These are phyloP conservation scores for Laterallus jamaicensis DNA, from an alignment of 2,113 vertebrate species.

Conservation along the genomic window DNA sequence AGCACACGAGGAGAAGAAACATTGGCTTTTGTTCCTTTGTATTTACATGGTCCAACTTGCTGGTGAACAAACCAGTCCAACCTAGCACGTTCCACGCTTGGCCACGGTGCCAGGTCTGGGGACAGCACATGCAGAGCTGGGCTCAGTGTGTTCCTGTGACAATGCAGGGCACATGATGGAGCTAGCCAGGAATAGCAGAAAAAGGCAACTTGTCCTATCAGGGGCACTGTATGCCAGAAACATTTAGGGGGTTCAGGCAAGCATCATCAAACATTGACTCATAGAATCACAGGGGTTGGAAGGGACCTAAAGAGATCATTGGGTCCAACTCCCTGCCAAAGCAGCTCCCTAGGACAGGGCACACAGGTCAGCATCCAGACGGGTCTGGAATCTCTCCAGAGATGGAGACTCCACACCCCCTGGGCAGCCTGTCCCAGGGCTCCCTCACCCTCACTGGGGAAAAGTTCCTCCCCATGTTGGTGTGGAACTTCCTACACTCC, in stretches of 20 bases:
- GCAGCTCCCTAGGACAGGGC: too few species aligned
- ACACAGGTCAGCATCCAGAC: too few species aligned
- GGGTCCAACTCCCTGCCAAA: too few species aligned
- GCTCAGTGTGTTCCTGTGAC: rapidly evolving
- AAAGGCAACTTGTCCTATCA: not conserved
- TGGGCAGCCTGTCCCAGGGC: too few species aligned
- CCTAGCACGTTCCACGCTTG: not conserved
- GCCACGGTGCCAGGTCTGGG: rapidly evolving
- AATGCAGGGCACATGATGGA: not conserved
- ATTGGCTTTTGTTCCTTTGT: not conserved
- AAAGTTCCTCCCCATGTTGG: too few species aligned
- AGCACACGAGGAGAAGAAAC: not conserved
- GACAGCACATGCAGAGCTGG: not conserved
- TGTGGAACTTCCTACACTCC: too few species aligned
- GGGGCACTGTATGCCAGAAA: not conserved
- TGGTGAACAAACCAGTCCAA: not conserved
- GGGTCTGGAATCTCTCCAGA: too few species aligned
- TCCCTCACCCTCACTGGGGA: too few species aligned
- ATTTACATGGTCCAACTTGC: not conserved
- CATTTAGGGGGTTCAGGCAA: not conserved
- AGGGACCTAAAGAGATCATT: too few species aligned
- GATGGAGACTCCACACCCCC: too few species aligned
- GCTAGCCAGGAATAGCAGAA: not conserved
- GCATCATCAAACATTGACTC: not conserved
- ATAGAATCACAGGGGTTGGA: too few species aligned